Evolutionary conservation across 2,797 vertebrate species (phyloP).

Genomic region (Percopsis omiscomaycus): DNA sequence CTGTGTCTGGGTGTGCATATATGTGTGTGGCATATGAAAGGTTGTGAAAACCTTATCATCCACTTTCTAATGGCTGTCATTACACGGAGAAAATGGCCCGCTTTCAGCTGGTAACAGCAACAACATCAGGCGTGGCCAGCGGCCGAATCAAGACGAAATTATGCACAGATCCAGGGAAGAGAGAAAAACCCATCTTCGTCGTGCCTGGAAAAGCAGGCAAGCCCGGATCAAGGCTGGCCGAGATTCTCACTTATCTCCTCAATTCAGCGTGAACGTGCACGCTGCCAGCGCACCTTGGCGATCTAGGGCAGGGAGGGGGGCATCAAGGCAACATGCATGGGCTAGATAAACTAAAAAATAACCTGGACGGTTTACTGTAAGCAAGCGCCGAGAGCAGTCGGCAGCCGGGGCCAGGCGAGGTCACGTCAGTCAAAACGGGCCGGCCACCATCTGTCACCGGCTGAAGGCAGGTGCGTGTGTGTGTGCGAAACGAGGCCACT

Average conservation of each 20-base stretch:
- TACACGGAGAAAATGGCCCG: conserved; percentile 52
- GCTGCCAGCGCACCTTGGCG: conserved; percentile 47
- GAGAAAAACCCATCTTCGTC: conserved; percentile 46
- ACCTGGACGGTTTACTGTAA: conserved; percentile 15
- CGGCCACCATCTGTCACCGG: conserved; percentile 41
- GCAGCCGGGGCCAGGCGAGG: conserved; percentile 46
- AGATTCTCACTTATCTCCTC: conserved; percentile 48
- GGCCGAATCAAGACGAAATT: conserved; percentile 54
- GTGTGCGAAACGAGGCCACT: conserved; percentile 7
- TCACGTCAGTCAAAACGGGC: conserved; percentile 49
- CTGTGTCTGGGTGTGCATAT: neutral
- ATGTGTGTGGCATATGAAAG: conserved; percentile 23
- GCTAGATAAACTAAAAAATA: conserved; percentile 57
- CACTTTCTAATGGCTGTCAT: conserved; percentile 70
- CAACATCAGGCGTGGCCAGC: conserved; percentile 53
- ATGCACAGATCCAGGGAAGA: conserved; percentile 49
- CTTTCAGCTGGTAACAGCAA: conserved; percentile 26
- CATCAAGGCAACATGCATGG: conserved; percentile 54
- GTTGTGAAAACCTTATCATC: conserved; percentile 62
- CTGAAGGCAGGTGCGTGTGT: conserved; percentile 12
- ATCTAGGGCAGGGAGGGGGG: conserved; percentile 39
- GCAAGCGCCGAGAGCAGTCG: conserved; percentile 16
- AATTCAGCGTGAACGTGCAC: conserved; percentile 43
- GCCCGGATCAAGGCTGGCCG: conserved; percentile 22
- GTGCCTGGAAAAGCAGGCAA: conserved; percentile 33